Evolutionary conservation across 2,797 vertebrate species (phyloP).

Genomic region (Liasis olivaceus): DNA sequence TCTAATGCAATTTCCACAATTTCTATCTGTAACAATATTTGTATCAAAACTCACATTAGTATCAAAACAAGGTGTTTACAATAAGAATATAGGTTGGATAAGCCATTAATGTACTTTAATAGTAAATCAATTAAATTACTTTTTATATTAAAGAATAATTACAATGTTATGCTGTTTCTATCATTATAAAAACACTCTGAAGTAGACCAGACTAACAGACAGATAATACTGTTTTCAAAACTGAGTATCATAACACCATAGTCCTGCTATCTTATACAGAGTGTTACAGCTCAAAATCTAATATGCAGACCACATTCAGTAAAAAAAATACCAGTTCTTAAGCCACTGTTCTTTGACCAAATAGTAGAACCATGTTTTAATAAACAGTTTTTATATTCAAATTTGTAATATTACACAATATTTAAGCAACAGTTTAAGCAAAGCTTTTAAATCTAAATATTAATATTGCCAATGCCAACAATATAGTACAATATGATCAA

Average conservation of each 20-base stretch:
- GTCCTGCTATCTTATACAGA: background rate
- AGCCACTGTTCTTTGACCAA: background rate
- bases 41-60: background rate
- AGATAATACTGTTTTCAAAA: background rate
- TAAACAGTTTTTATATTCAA: background rate
- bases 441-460: background rate
- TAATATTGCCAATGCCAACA: background rate
- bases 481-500: background rate
- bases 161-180: background rate
- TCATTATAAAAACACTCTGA: background rate
- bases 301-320: background rate
- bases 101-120: too few relatives aligned
- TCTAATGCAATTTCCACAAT: conserved; percentile 91
- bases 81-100: background rate
- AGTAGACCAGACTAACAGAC: background rate
- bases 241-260: background rate
- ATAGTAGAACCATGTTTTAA: background rate
- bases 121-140: background rate
- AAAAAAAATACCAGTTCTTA: background rate
- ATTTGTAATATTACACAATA: background rate
- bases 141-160: background rate
- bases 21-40: conserved; percentile 81
- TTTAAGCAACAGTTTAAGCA: too few relatives aligned
- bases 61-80: background rate
- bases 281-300: background rate